Evolutionary conservation across 1,140 invertebrate genomes (phyloP), one percentile per base, ranked within the genome.

Genomic region (Homalodisca vitripennis): DNA sequence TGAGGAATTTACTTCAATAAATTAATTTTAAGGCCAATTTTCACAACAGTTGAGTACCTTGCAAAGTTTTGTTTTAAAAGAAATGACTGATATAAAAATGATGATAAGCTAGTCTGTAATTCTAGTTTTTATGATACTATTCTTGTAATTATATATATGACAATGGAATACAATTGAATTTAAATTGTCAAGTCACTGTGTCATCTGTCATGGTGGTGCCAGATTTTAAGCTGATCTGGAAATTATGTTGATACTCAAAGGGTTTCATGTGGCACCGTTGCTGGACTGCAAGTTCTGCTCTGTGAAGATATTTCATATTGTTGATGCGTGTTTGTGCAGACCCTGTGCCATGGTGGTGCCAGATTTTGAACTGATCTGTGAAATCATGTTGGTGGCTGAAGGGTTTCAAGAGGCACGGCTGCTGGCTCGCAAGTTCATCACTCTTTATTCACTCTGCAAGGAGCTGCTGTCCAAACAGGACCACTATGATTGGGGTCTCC

Each of bases 341-440:
- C 94, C 94, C 1, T 97, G 94, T 79, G 94, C 95, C 34, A 97
- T 97, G 94, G 93, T 96, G 3, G 94, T 96, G 1, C 94, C 94
- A 0, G 94, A 97, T 80, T 93, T 95, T 80, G 93, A 94, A 75
- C 79, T 97, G 73, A 97, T 97, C 78, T 93, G 92, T 79, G 94
- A 97, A 83, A 96, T 96, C 76, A 95, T 95, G 91, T 86, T 97
- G 79, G 92, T 96, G 0, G 92, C 94, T 31, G 93, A 95, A 81
- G 94, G 93, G 31, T 96, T 97, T 78, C 87, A 94, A 73, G 93
- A 95, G 71, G 93, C 93, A 10, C 84, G 92, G 73, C 78, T 93
- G 1, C 79, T 96, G 32, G 92, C 93, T n/a, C 83, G 92, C 68
- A 97, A 96, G 79, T 95, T 97, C 79, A 94, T 96, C 71, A 95